Conservation (phyloP, 2,888 invertebrate species). For the Pristionchus arcanus region DNA sequence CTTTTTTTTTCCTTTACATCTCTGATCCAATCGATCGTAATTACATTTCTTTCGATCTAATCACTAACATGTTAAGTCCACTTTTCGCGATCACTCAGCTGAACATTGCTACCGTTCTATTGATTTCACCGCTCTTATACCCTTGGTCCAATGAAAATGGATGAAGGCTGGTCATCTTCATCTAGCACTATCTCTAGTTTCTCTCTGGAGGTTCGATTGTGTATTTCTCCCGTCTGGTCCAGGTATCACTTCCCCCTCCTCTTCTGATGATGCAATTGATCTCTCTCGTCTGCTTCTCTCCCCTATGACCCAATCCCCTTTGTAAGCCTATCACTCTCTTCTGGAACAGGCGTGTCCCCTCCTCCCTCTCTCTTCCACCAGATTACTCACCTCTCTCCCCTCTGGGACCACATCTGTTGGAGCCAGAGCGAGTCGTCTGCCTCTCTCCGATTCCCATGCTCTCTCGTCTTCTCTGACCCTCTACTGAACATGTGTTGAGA, state of each 20-base stretch:
- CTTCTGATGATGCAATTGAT: slow-evolving; percentile 31
- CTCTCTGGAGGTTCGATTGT: background rate
- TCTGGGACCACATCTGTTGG: slow-evolving; percentile 44
- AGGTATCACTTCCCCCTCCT: background rate
- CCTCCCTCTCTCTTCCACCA: slow-evolving; percentile 37
- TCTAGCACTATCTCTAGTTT: background rate
- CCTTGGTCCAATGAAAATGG: background rate
- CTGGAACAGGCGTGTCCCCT: slow-evolving; percentile 49
- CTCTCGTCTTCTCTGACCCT: background rate
- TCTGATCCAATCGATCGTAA: too few relatives aligned
- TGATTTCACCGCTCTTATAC: background rate
- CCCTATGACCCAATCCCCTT: slow-evolving; percentile 27
- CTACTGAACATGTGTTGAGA: background rate
- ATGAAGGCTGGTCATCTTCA: background rate
- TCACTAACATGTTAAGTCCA: background rate
- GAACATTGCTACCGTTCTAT: background rate
- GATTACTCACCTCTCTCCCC: slow-evolving; percentile 51
- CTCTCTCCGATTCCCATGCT: background rate
- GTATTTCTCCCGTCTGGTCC: slow-evolving; percentile 19
- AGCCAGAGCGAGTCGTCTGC: slow-evolving; percentile 18
- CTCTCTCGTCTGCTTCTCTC: slow-evolving; percentile 28
- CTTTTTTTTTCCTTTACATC: too few relatives aligned
- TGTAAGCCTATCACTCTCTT: background rate
- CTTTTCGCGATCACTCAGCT: background rate
- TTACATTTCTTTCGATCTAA: background rate